A percentile compares a stretch with the other conserved stretches of the same genome.
Evolutionary conservation across 2,888 invertebrate genomes (phyloP).

Genomic region (Corythucha ciliata): DNA sequence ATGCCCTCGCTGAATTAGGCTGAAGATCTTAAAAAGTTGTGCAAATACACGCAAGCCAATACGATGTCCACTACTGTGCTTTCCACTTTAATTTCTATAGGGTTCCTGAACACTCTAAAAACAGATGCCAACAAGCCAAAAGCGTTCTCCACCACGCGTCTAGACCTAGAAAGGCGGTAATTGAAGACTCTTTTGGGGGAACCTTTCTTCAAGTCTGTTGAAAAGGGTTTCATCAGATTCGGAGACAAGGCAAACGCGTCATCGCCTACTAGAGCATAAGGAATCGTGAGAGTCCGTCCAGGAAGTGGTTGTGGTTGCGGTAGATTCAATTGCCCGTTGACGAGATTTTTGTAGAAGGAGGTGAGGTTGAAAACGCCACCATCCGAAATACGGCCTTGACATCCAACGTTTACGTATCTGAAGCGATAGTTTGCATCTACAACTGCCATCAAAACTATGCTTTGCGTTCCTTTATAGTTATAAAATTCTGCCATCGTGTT

Average conservation of each 20-base stretch:
- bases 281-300: constrained; percentile 21
- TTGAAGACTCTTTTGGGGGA: constrained; percentile 20
- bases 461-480: constrained; percentile 27
- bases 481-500: constrained; percentile 25
- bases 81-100: constrained; percentile 19
- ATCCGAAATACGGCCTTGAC: constrained; percentile 27
- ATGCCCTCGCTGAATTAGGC: constrained; percentile 9
- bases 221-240: constrained; percentile 28
- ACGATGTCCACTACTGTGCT: constrained; percentile 20
- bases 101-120: constrained; percentile 16
- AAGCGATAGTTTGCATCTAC: constrained; percentile 29
- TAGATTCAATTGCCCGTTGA: constrained; percentile 28
- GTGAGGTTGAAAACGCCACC: constrained; percentile 28
- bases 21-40: constrained; percentile 18
- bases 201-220: constrained; percentile 8
- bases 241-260: constrained; percentile 26
- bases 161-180: constrained; percentile 17
- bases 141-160: constrained; percentile 20
- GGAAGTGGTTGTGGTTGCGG: constrained; percentile 33
- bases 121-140: constrained; percentile 18
- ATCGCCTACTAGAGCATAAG: constrained; percentile 26
- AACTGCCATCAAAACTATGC: constrained; percentile 25
- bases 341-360: constrained; percentile 29
- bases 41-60: constrained; percentile 17
- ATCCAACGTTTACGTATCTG: constrained; percentile 26